A percentile compares a stretch with the other conserved stretches of the same genome.
phyloP scores from a whole-genome alignment of 2,888 invertebrate genomes.

The Phortica magna region DNA sequence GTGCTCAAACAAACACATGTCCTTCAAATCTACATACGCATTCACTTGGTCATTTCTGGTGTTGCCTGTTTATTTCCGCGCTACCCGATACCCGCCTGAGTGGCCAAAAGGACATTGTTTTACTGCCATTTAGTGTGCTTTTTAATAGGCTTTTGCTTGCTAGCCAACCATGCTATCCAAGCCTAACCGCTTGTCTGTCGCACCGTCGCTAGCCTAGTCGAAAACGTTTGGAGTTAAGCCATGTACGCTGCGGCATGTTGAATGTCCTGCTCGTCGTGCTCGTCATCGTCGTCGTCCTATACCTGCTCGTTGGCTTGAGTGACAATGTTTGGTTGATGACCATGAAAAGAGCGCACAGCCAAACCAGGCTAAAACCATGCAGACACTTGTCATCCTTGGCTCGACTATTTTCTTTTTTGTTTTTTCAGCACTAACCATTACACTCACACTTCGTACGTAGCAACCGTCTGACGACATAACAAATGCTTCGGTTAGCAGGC shows the following conservation, averaged over 20 bases:
- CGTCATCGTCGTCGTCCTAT: constrained; percentile 26
- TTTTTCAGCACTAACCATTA: background rate
- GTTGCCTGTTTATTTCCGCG: background rate
- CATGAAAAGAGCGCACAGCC: constrained; percentile 58
- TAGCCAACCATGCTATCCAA: constrained; percentile 25
- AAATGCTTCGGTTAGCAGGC: constrained; percentile 47
- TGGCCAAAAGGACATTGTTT: constrained; percentile 58
- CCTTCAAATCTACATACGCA: constrained; percentile 15
- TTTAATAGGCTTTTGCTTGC: constrained; percentile 66
- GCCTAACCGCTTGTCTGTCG: background rate
- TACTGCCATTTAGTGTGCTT: constrained; percentile 69
- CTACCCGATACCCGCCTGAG: constrained; percentile 4
- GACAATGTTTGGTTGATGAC: constrained; percentile 54
- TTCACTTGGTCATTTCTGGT: constrained; percentile 7
- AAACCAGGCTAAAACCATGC: constrained; percentile 24
- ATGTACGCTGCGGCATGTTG: constrained; percentile 20
- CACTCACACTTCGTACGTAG: background rate
- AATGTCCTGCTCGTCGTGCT: constrained; percentile 7
- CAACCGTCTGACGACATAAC: constrained; percentile 43
- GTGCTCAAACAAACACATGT: no score
- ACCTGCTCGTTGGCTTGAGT: constrained; percentile 43
- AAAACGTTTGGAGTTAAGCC: constrained; percentile 39
- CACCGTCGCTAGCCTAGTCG: constrained; percentile 31
- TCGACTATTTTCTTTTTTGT: constrained; percentile 51
- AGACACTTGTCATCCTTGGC: constrained; percentile 62